These are phyloP conservation scores for Drosophila ercepeae DNA, from an alignment of 1,140 invertebrate genomes.

Conservation along the genomic window DNA sequence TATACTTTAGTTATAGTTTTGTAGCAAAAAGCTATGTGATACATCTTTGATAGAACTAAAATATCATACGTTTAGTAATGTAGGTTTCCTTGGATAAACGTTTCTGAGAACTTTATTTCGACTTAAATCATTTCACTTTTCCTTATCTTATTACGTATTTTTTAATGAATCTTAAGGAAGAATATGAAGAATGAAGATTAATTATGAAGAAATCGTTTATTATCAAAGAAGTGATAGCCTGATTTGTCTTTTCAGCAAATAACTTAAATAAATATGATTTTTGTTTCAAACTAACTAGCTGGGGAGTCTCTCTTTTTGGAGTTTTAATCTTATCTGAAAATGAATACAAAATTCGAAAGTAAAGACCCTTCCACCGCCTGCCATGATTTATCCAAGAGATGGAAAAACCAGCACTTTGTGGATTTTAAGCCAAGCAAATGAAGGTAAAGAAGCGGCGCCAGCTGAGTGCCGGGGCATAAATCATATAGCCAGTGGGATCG, in stretches of 20 bases:
- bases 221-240: background rate
- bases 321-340: background rate
- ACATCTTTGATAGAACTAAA: slow-evolving; percentile 5
- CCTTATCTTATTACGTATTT: no score
- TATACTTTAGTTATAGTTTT: background rate
- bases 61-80: background rate
- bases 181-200: no score
- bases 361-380: slow-evolving; percentile 15
- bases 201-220: no score
- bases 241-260: background rate
- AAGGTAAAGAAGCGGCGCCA: slow-evolving; percentile 53
- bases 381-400: slow-evolving; percentile 53
- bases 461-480: slow-evolving; percentile 57
- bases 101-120: background rate
- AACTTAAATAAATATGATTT: background rate
- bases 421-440: slow-evolving; percentile 12
- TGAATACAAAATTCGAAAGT: slow-evolving; percentile 26
- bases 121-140: background rate
- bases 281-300: background rate
- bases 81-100: background rate
- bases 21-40: slow-evolving; percentile 25
- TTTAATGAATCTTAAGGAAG: no score
- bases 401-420: slow-evolving; percentile 44
- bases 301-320: no score
- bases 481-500: slow-evolving; percentile 49